Evolutionary conservation across 2,797 vertebrate species (phyloP).

Genomic region (Pteronotus mesoamericanus): DNA sequence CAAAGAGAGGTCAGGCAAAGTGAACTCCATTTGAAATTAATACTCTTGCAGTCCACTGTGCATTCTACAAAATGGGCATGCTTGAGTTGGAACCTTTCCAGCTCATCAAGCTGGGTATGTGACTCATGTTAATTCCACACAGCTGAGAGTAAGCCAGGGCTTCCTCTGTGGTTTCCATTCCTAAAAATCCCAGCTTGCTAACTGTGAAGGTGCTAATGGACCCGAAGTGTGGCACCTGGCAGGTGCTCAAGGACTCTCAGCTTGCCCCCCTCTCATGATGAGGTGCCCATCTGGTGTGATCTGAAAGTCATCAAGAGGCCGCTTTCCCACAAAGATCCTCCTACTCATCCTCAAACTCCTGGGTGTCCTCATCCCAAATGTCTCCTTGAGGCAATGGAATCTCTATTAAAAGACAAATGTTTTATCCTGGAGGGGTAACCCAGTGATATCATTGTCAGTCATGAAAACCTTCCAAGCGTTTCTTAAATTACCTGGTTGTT

Average conservation of each 20-base stretch:
- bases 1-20: neutral
- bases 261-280: neutral
- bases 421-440: neutral
- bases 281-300: neutral
- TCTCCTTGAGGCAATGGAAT: neutral
- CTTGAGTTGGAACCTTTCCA: neutral
- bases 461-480: neutral
- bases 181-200: neutral
- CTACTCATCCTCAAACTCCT: neutral
- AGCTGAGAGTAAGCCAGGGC: neutral
- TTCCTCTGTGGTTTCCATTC: neutral
- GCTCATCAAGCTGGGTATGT: neutral
- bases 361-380: neutral
- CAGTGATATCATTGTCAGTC: neutral
- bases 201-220: neutral
- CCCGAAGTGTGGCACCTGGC: neutral
- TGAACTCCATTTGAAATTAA: neutral
- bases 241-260: neutral
- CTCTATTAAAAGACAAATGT: neutral
- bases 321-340: neutral
- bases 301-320: neutral
- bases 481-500: neutral
- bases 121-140: neutral
- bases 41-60: neutral
- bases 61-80: neutral